Base-by-base conservation (phyloP, 2,113 vertebrate genomes). In the Microtus montanus region DNA sequence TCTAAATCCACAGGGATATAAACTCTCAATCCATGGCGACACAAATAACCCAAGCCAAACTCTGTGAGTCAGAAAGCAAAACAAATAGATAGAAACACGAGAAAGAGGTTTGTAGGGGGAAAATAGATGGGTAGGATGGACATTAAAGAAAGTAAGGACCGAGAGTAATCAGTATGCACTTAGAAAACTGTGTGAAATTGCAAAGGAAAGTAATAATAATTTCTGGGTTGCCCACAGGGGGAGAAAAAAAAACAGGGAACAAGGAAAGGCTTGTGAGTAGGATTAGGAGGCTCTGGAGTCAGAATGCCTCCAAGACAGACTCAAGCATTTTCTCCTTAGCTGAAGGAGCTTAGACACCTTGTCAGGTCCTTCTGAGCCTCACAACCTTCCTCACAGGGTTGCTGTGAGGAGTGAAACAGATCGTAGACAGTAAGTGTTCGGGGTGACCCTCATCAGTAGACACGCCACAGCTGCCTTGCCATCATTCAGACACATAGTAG, bases 311-410 rank as follows among this genome's bases (percentile, higher is more conserved):
- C 35, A n/a, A 22, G 58, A 15, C 28, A 33, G n/a, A 11, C 19
- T 93, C 54, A 38, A 41, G 63, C 71, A 49, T 89, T 87, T 87
- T 75, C 30, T 54, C 38, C 44, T 84, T 91, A 94, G 35, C 35
- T 61, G 28, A 88, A 17, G 84, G 84, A 87, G n/a, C 33, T 64
- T 91, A 24, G 83, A 58, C 52, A 71, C 79, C 33, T 33, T 35
- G 68, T 26, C 68, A 15, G 64, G 38, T 84, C 20, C 14, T 19
- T 91, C 28, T 80, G 71, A 64, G 52, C 38, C 24, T 58, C 15
- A 35, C 38, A 74, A 52, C 17, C 47, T 78, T 24, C 19, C 0
- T 47, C 10, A 22, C 44, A 61, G 44, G 30, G n/a, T 77, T 74
- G 10, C 75, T 54, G 47, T 71, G 58, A 78, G 63, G 30, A 82